Conservation (phyloP, 2,888 invertebrate genomes). For the Ferrisia virgata region DNA sequence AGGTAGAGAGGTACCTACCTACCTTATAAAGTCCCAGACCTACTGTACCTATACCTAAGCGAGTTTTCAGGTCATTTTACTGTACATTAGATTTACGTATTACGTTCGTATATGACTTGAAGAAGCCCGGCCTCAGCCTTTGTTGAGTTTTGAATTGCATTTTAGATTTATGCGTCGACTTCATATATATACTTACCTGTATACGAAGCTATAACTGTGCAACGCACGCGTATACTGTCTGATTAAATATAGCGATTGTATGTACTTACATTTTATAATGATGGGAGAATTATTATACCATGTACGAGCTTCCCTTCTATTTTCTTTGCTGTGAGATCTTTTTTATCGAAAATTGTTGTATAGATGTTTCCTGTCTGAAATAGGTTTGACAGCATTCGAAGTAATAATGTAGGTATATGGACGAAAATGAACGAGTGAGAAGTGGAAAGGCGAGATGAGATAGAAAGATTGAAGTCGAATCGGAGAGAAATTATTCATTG, state of each 20-base stretch:
- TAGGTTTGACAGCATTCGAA: not conserved
- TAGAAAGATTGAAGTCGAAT: not conserved
- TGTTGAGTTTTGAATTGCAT: slow-evolving; percentile 1
- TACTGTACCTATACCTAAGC: no score
- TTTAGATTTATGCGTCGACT: slow-evolving; percentile 24
- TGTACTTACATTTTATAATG: not conserved
- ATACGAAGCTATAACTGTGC: no score
- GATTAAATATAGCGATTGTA: not conserved
- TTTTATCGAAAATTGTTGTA: not conserved
- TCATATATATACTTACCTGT: no score
- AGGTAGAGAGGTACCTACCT: not conserved
- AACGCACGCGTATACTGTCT: not conserved
- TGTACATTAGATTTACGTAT: no score
- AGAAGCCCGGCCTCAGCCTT: not conserved
- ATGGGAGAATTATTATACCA: not conserved
- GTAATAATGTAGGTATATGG: no score
- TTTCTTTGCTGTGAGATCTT: not conserved
- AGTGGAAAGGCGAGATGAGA: not conserved
- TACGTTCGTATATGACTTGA: no score
- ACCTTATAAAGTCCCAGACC: no score
- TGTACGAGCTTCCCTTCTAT: not conserved
- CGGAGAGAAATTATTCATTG: no score
- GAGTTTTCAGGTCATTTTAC: not conserved
- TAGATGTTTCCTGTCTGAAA: not conserved
- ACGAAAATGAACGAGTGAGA: not conserved